A percentile compares a stretch with the other conserved stretches of the same genome.
Conservation (phyloP, 2,888 invertebrate species). For the Cotesia congregata region DNA sequence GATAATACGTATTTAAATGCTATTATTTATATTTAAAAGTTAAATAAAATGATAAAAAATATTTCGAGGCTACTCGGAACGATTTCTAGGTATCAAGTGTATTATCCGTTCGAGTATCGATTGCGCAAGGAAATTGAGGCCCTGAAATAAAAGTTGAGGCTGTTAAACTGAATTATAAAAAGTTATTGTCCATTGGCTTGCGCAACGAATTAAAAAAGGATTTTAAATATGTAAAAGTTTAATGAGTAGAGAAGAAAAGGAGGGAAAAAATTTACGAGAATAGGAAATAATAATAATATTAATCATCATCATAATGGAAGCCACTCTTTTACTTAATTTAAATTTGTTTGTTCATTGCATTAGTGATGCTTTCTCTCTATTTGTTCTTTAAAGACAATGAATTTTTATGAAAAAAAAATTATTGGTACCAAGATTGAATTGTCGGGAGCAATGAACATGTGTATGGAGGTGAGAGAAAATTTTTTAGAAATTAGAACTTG, state of each 20-base stretch:
- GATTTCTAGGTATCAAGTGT: not conserved
- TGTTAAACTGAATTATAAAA: conserved; percentile 18
- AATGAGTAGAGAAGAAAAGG: not conserved
- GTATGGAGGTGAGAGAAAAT: not conserved
- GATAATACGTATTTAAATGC: not conserved
- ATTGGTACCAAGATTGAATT: conserved; percentile 6
- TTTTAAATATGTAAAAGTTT: conserved; percentile 13
- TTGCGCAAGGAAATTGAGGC: conserved; percentile 29
- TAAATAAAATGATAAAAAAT: not conserved
- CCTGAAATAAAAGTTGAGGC: not conserved
- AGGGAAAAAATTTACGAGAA: not conserved
- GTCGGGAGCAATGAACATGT: not conserved
- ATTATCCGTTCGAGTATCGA: conserved; percentile 14
- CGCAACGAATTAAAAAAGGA: conserved; percentile 16
- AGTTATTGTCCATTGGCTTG: conserved; percentile 36
- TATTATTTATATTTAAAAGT: not conserved
- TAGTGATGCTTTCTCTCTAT: conserved; percentile 45
- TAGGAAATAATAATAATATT: not conserved
- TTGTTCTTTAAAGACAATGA: conserved; percentile 22
- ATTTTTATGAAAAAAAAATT: conserved; percentile 1
- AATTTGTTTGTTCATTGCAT: conserved; percentile 29
- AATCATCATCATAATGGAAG: not conserved
- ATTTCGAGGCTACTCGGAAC: not conserved
- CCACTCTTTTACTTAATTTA: not conserved
- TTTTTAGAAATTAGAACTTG: not conserved